Percentiles rank a stretch among this genome's conserved stretches.
phyloP scores from a whole-genome alignment of 2,797 vertebrate genomes.

The Takifugu ocellatus region DNA sequence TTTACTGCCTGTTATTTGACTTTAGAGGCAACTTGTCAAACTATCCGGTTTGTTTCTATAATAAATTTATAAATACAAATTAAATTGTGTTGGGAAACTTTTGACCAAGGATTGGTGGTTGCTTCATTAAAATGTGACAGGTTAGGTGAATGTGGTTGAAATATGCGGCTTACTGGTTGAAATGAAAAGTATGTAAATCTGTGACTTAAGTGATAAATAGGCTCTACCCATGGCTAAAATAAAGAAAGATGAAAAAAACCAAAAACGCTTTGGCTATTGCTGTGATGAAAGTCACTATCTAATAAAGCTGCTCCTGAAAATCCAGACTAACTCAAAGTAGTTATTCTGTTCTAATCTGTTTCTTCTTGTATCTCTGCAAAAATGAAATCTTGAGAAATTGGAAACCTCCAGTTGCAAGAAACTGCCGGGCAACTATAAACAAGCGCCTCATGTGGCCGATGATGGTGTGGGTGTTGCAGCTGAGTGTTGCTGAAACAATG shows the following conservation, averaged over 20 bases:
- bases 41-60: too few relatives aligned
- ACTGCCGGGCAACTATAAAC: slow-evolving; percentile 28
- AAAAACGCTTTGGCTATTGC: not conserved
- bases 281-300: too few relatives aligned
- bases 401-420: slow-evolving; percentile 2
- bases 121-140: too few relatives aligned
- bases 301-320: too few relatives aligned
- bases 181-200: not conserved
- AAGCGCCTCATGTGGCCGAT: slow-evolving; percentile 9
- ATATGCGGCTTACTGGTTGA: slow-evolving; percentile 16
- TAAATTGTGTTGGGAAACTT: too few relatives aligned
- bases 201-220: not conserved
- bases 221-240: not conserved
- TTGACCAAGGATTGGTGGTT: too few relatives aligned
- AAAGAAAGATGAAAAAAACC: not conserved
- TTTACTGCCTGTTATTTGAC: too few relatives aligned
- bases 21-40: too few relatives aligned
- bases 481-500: slow-evolving; percentile 55
- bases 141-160: not conserved
- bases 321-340: too few relatives aligned
- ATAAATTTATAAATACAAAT: too few relatives aligned
- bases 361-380: too few relatives aligned
- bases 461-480: slow-evolving; percentile 37
- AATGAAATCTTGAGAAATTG: not conserved
- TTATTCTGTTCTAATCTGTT: too few relatives aligned